These are phyloP conservation scores for Morone saxatilis DNA, from an alignment of 2,113 vertebrate genomes.

Conservation along the genomic window DNA sequence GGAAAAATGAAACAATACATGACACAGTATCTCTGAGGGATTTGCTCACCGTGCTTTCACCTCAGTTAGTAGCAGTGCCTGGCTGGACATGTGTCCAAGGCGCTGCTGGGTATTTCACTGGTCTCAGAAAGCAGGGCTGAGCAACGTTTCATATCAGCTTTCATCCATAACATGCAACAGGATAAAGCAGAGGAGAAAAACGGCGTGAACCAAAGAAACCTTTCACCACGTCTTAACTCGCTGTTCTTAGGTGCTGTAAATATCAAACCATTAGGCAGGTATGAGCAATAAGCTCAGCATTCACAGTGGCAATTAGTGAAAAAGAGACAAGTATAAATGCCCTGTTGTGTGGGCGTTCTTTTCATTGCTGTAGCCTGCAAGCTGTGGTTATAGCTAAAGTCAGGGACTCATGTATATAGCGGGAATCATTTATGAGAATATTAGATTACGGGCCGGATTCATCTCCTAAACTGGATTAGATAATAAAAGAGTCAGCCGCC, in stretches of 20 bases:
- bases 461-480: slow-evolving; percentile 84
- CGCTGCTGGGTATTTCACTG: slow-evolving; percentile 40
- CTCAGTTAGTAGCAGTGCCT: slow-evolving; percentile 13
- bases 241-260: slow-evolving; percentile 4
- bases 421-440: slow-evolving; percentile 77
- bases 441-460: slow-evolving; percentile 81
- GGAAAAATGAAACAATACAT: slow-evolving; percentile 39
- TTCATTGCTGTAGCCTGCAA: slow-evolving; percentile 48
- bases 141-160: slow-evolving; percentile 26
- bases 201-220: slow-evolving; percentile 13
- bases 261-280: slow-evolving; percentile 27
- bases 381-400: slow-evolving; percentile 63
- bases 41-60: slow-evolving; percentile 42
- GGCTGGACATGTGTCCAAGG: slow-evolving; percentile 47
- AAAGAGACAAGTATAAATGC: slow-evolving; percentile 35
- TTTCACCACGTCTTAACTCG: background rate
- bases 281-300: slow-evolving; percentile 14
- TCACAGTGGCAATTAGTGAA: slow-evolving; percentile 42
- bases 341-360: slow-evolving; percentile 33
- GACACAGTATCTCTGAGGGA: slow-evolving; percentile 51
- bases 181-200: background rate
- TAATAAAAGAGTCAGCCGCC: slow-evolving; percentile 77
- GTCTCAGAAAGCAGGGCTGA: slow-evolving; percentile 17
- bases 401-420: slow-evolving; percentile 72
- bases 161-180: slow-evolving; percentile 1